Evolutionary conservation across 1,140 invertebrate species (phyloP).

Genomic region (Brachionus plicatilis): DNA sequence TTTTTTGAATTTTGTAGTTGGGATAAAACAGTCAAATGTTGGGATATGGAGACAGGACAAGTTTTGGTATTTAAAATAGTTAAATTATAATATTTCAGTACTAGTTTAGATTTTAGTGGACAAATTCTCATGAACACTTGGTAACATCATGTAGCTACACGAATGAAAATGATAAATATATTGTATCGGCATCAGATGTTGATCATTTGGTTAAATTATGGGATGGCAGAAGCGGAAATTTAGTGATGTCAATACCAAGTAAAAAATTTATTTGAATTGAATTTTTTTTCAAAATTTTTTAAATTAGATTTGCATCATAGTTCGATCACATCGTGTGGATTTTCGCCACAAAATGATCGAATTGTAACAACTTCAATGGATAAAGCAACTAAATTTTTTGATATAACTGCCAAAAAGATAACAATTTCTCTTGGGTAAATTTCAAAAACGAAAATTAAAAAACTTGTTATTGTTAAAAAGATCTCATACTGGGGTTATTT

Average conservation of each 20-base stretch:
- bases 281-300: background rate
- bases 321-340: conserved; percentile 49
- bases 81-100: background rate
- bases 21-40: conserved; percentile 51
- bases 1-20: conserved; percentile 43
- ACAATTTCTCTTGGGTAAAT: conserved; percentile 50
- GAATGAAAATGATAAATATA: conserved; percentile 45
- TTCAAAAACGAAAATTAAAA: background rate
- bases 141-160: conserved; percentile 51
- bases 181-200: conserved; percentile 50
- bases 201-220: conserved; percentile 49
- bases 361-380: conserved; percentile 55
- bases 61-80: conserved; percentile 44
- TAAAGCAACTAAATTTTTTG: conserved; percentile 51
- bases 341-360: conserved; percentile 49
- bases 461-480: conserved; percentile 42
- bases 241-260: conserved; percentile 44
- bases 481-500: conserved; percentile 51
- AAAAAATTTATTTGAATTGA: conserved; percentile 42
- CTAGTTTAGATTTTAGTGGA: conserved; percentile 44
- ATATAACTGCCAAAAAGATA: conserved; percentile 46
- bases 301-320: conserved; percentile 45
- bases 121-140: conserved; percentile 47
- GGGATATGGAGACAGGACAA: conserved; percentile 49
- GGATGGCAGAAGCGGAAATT: conserved; percentile 47